Evolutionary conservation across 2,888 invertebrate species (phyloP).

Genomic region (Eristalinus aeneus): DNA sequence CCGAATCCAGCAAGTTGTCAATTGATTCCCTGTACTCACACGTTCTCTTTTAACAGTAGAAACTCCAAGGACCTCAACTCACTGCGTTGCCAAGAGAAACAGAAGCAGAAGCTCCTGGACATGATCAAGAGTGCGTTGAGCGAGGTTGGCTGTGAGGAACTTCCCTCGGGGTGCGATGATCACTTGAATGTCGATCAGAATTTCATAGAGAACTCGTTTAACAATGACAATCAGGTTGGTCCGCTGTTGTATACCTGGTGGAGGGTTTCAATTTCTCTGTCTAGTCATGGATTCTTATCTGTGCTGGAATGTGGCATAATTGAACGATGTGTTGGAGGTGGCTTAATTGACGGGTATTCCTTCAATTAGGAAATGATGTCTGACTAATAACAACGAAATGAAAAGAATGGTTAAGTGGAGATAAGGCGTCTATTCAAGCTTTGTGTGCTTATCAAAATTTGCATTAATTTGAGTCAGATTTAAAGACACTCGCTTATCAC

Average conservation of each 20-base stretch:
- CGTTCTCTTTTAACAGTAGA: conserved; percentile 72
- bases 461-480: no score
- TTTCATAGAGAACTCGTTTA: conserved; percentile 83
- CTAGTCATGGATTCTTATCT: neutral
- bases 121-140: conserved; percentile 92
- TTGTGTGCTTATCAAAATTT: no score
- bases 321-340: neutral
- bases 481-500: no score
- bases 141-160: conserved; percentile 93
- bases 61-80: conserved; percentile 88
- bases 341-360: conserved; percentile 22
- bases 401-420: neutral
- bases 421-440: neutral
- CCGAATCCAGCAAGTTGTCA: neutral
- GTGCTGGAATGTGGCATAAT: neutral
- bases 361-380: neutral
- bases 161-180: conserved; percentile 91
- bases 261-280: neutral
- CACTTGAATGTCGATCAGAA: conserved; percentile 82
- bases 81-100: conserved; percentile 90
- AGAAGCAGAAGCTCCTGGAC: conserved; percentile 90
- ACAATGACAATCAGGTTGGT: conserved; percentile 85
- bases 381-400: neutral
- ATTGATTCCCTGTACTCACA: neutral
- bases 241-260: neutral